Conservation (phyloP, 2,888 invertebrate genomes). For the Horisme vitalbata region DNA sequence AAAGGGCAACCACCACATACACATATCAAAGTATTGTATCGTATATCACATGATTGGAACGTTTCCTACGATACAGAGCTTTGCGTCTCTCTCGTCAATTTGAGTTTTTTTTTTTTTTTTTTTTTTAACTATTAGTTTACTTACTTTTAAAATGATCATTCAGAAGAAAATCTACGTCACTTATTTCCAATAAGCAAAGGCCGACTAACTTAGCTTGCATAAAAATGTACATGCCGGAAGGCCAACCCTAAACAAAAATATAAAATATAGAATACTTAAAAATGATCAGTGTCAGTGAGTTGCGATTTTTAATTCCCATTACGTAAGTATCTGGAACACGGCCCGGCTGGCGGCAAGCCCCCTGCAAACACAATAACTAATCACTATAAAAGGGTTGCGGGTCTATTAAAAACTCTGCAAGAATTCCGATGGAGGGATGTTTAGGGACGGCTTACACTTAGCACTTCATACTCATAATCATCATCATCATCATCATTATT, state of each 20-base stretch:
- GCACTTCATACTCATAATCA: not conserved
- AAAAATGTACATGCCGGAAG: not conserved
- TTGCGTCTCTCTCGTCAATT: no score
- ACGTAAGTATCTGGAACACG: conserved; percentile 33
- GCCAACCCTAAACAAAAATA: conserved; percentile 21
- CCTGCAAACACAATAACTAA: conserved; percentile 77
- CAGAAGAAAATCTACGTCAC: no score
- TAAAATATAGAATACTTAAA: conserved; percentile 40
- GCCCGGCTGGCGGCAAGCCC: conserved; percentile 37
- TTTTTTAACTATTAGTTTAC: no score
- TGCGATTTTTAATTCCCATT: conserved; percentile 70
- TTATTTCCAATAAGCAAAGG: no score
- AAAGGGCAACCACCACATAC: no score
- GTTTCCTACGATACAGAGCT: no score
- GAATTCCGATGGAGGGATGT: conserved; percentile 63
- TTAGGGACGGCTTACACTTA: conserved; percentile 44
- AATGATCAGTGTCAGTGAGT: conserved; percentile 53
- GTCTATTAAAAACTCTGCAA: conserved; percentile 79
- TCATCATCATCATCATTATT: no score
- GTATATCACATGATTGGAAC: no score
- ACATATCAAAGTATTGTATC: no score
- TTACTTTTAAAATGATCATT: no score
- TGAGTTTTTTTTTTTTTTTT: no score
- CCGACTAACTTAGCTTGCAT: no score
- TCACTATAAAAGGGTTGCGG: conserved; percentile 81